Evolutionary conservation across 1,140 invertebrate species (phyloP), one percentile per base, ranked within the genome.

Genomic region (Brachionus sp.): DNA sequence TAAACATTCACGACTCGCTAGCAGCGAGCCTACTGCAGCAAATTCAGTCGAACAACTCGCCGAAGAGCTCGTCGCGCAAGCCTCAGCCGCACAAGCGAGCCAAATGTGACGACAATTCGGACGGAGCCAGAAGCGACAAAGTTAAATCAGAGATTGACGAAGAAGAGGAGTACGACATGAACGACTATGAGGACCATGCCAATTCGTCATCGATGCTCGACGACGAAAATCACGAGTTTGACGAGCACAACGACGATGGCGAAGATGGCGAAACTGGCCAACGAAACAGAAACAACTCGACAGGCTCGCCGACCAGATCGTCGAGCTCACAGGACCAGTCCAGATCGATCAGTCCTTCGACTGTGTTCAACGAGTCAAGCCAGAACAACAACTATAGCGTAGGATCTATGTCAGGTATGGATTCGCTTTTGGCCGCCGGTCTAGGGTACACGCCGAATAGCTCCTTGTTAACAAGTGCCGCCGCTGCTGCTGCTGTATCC

Each of bases 371-470:
- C 9, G 77, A 78, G 2, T 64, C 80, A 39, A 33, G 9, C 10
- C 37, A 39, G 9, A 16, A 50, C 66, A 39, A 37, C 23, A n/a
- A 10, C 13, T 78, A 10, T 25, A 9, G 10, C 10, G 50, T 10
- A 13, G 12, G n/a, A 3, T 44, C 42, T 46, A 16, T 16, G 19
- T 13, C 37, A 16, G 80, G 64, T 29, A 82, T 82, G 37, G 57
- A 82, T 33, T 82, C 78, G n/a, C 62, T 83, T 33, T 16, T 70
- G 35, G 57, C 80, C 19, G 77, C 77, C 39, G 77, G 77, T 66
- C 77, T 80, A 35, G 39, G 39, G 29, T 66, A 29, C 37, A 37
- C 46, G 29, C 77, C 77, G 3, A 80, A 57, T 25, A 44, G 50
- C 39, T 39, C 46, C 19, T 75, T 75, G 33, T n/a, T 75, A 29